Conservation (phyloP, 37 sponge, comb jelly and placozoan species). For the Chondrilla cf. caribensis region DNA sequence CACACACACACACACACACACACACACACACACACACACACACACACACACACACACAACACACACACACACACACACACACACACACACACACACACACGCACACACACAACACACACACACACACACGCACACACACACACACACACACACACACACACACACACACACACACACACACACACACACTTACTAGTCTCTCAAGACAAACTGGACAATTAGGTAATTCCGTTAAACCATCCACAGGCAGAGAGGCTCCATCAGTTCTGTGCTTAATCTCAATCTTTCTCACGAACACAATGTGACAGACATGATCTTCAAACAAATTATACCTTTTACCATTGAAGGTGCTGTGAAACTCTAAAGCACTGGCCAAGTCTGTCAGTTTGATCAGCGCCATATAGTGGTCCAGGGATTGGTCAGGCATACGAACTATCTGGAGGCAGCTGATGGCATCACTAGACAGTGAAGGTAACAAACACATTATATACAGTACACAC, state of each 20-base stretch:
- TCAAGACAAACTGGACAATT: conserved; percentile 97
- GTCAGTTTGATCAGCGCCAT: conserved; percentile 81
- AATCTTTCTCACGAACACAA: conserved; percentile 58
- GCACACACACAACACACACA: too few relatives aligned
- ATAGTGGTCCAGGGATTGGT: conserved; percentile 88
- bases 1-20: too few relatives aligned
- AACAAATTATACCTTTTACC: conserved; percentile 66
- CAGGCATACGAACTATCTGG: conserved; percentile 68
- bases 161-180: too few relatives aligned
- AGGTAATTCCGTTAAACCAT: conserved; percentile 82
- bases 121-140: too few relatives aligned
- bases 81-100: too few relatives aligned
- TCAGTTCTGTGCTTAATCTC: conserved; percentile 45
- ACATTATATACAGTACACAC: too few relatives aligned
- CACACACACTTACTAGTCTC: conserved; percentile 45
- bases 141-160: too few relatives aligned
- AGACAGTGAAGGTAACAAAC: neutral
- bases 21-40: too few relatives aligned
- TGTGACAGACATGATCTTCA: conserved; percentile 63
- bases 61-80: too few relatives aligned
- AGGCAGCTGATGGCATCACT: conserved; percentile 57
- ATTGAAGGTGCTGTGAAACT: conserved; percentile 63
- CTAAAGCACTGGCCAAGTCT: conserved; percentile 32
- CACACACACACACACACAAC: too few relatives aligned
- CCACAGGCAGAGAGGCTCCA: conserved; percentile 34